Percentiles rank a stretch among this genome's conserved stretches.
Evolutionary conservation across 1,140 invertebrate genomes (phyloP).

Genomic region (Lasioglossum baleicum): DNA sequence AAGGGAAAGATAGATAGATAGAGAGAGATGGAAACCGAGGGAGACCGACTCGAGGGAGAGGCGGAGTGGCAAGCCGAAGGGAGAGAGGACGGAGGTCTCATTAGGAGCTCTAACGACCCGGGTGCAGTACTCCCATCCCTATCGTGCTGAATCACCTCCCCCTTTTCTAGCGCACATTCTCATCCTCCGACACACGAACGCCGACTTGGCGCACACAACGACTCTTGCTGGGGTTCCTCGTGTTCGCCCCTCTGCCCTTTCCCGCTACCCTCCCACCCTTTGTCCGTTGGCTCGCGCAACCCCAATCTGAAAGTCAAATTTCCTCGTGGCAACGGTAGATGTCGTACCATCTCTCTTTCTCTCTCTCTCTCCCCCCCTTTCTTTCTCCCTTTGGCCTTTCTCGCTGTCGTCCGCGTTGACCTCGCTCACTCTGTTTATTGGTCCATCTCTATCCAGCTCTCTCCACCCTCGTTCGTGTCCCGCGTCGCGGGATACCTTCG

Average conservation of each 20-base stretch:
- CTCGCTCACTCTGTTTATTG: constrained; percentile 18
- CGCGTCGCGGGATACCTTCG: constrained; percentile 33
- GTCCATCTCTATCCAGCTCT: constrained; percentile 10
- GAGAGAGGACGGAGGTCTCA: constrained; percentile 59
- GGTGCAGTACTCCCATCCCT: constrained; percentile 69
- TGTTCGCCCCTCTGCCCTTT: constrained; percentile 32
- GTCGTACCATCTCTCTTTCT: constrained; percentile 41
- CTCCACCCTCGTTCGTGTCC: background rate
- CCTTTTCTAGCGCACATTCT: constrained; percentile 58
- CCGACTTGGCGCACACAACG: constrained; percentile 56
- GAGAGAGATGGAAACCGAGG: constrained; percentile 13
- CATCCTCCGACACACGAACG: constrained; percentile 57
- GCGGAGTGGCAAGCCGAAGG: constrained; percentile 29
- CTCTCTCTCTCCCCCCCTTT: constrained; percentile 33
- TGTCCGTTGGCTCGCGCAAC: constrained; percentile 62
- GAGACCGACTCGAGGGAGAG: constrained; percentile 1
- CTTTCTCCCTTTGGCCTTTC: constrained; percentile 14
- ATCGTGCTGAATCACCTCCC: constrained; percentile 70
- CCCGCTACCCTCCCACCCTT: constrained; percentile 19
- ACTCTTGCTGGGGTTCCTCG: constrained; percentile 53
- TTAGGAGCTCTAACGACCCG: constrained; percentile 68
- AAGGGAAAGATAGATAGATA: background rate
- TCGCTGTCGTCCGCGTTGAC: background rate
- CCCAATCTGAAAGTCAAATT: constrained; percentile 78
- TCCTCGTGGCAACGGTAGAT: constrained; percentile 69